These are phyloP conservation scores for Trilocha varians DNA, from an alignment of 2,888 invertebrate genomes.

Conservation along the genomic window DNA sequence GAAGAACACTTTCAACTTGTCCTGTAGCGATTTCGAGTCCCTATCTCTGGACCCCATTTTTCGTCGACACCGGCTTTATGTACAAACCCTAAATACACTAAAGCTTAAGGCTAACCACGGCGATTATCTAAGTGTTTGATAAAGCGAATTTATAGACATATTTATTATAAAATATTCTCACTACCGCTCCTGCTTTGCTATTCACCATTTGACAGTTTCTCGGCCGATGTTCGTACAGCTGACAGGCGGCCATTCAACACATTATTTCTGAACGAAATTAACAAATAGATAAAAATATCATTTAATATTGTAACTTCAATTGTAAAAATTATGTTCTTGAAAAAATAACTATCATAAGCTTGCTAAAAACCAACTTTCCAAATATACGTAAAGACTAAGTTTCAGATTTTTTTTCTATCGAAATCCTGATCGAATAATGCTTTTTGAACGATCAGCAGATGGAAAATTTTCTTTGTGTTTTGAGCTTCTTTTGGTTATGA, in stretches of 20 bases:
- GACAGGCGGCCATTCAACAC: constrained; percentile 35
- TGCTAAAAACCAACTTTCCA: too few relatives aligned
- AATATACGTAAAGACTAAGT: too few relatives aligned
- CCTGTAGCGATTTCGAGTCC: constrained; percentile 79
- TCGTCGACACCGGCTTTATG: constrained; percentile 26
- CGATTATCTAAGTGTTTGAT: constrained; percentile 57
- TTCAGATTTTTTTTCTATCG: too few relatives aligned
- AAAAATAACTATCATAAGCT: too few relatives aligned
- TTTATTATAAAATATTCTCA: constrained; percentile 53
- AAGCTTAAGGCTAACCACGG: constrained; percentile 33
- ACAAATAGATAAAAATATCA: background rate
- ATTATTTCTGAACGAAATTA: constrained; percentile 27
- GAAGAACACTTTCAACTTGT: constrained; percentile 83
- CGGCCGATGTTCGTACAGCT: constrained; percentile 35
- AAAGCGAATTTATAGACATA: constrained; percentile 60
- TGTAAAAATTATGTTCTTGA: too few relatives aligned
- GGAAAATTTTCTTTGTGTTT: background rate
- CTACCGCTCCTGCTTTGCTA: constrained; percentile 59
- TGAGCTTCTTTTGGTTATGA: background rate
- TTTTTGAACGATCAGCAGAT: background rate
- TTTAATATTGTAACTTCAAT: too few relatives aligned
- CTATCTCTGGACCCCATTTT: constrained; percentile 79
- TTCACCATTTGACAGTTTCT: constrained; percentile 43
- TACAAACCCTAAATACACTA: constrained; percentile 30
- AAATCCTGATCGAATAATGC: background rate